phyloP scores from a whole-genome alignment of 2,888 invertebrate species.

The Tetanocera ferruginea region DNA sequence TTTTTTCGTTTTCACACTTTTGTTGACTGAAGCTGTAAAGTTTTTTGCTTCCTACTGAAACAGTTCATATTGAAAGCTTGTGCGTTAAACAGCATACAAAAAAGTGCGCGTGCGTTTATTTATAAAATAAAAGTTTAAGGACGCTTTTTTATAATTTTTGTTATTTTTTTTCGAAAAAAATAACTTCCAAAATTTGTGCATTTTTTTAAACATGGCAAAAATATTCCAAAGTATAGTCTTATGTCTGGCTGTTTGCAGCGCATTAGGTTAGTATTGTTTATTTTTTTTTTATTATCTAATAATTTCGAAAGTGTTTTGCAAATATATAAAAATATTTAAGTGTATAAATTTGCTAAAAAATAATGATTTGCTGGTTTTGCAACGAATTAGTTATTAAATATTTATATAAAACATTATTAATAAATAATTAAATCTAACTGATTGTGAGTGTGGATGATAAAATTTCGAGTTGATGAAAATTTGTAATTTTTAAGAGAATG shows the following conservation, averaged over 20 bases:
- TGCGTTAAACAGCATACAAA: slow-evolving; percentile 56
- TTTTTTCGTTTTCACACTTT: slow-evolving; percentile 18
- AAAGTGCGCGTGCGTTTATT: slow-evolving; percentile 33
- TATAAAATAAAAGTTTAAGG: slow-evolving; percentile 33
- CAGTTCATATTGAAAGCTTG: slow-evolving; percentile 63
- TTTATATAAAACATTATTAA: too few relatives aligned
- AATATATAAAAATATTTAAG: too few relatives aligned
- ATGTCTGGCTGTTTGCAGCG: slow-evolving; percentile 63
- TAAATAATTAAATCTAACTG: too few relatives aligned
- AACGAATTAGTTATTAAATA: too few relatives aligned
- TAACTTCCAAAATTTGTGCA: slow-evolving; percentile 26
- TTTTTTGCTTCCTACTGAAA: slow-evolving; percentile 53
- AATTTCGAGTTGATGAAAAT: too few relatives aligned
- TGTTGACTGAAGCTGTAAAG: slow-evolving; percentile 49
- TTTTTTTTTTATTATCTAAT: not conserved
- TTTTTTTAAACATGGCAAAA: slow-evolving; percentile 54
- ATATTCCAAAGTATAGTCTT: slow-evolving; percentile 60
- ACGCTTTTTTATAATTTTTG: slow-evolving; percentile 15
- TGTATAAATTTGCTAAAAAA: too few relatives aligned
- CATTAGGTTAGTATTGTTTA: slow-evolving; percentile 62
- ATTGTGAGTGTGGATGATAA: too few relatives aligned
- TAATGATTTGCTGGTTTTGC: too few relatives aligned
- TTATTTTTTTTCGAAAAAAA: slow-evolving; percentile 34
- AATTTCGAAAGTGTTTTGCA: too few relatives aligned
- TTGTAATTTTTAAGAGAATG: too few relatives aligned